These are phyloP conservation scores for Neogale vison DNA, from an alignment of 2,113 vertebrate species.

Conservation along the genomic window DNA sequence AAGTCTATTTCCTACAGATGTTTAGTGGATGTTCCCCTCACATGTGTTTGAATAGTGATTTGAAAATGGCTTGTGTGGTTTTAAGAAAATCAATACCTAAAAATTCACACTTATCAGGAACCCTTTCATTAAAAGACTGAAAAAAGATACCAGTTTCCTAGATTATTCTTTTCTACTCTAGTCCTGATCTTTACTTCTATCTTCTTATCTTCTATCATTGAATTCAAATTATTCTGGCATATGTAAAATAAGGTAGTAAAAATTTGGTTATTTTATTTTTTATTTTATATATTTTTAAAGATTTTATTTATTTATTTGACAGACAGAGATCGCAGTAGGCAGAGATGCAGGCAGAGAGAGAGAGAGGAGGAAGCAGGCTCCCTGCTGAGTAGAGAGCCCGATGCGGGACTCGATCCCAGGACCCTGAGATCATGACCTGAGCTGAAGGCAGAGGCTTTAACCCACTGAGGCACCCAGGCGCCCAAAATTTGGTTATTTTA, in stretches of 20 bases:
- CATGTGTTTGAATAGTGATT: neutral
- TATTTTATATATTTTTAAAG: too few relatives aligned
- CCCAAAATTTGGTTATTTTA: neutral
- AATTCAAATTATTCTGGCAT: neutral
- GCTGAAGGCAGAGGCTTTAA: too few relatives aligned
- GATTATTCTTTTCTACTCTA: neutral
- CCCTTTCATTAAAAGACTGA: neutral
- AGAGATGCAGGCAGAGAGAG: too few relatives aligned
- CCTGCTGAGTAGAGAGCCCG: too few relatives aligned
- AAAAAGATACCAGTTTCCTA: neutral
- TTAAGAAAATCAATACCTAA: constrained; percentile 30
- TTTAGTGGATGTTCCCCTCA: neutral
- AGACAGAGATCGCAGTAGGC: too few relatives aligned
- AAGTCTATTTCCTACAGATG: neutral
- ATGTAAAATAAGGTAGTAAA: constrained; percentile 6
- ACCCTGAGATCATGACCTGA: too few relatives aligned
- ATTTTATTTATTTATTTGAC: too few relatives aligned
- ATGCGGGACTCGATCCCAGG: too few relatives aligned
- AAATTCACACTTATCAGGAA: constrained; percentile 17
- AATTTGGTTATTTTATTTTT: neutral
- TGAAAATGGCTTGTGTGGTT: constrained; percentile 12
- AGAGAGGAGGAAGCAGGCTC: too few relatives aligned
- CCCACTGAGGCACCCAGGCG: too few relatives aligned
- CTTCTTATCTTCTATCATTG: neutral
- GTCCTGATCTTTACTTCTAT: neutral